Base-by-base conservation (phyloP, 2,797 vertebrate genomes). In the Coendou prehensilis region DNA sequence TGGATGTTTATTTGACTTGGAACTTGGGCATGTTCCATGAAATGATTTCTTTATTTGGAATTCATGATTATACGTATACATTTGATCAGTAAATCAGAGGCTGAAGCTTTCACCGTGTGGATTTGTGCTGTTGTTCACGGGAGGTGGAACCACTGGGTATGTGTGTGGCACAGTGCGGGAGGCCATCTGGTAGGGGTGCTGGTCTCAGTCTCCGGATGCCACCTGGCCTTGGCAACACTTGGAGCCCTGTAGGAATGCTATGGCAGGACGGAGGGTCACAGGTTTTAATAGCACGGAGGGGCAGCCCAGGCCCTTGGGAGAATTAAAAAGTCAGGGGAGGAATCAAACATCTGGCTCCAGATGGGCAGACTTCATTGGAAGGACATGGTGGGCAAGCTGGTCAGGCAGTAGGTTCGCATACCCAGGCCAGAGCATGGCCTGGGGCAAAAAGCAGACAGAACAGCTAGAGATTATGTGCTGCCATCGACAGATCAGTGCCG, bases 1-100 rank as follows among this genome's bases (percentile, higher is more conserved):
- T 37, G 17, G 78, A 76, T 64, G 54, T 52, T 94, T 91, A 63
- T 90, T 92, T 95, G 81, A 37, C 47, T 90, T 95, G 96, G 90
- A 91, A 52, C 30, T 1, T 50, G 37, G 9, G 26, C 20, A 10
- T 33, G n/a, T 10, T 56, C 30, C 30, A 59, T 10, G 63, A 75
- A 37, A 81, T n/a, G 14, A 67, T 81, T 56, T n/a, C 95, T 89
- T 75, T 91, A 85, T 64, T 23, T 71, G 75, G 50, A 76, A 92
- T 75, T 83, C 80, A 86, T 22, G 85, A 59, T 9, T 33, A 2
- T 37, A 45, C 45, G 30, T 37, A 82, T 69, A 79, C 69, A 37
- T 45, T 61, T 91, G 79, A 47, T 63, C 7, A 80, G 91, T 8
- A 59, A 61, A 67, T 78, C n/a, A 73, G 82, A 83, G 84, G 95